phyloP scores from a whole-genome alignment of 2,797 vertebrate genomes.

The Clarias fuscus region DNA sequence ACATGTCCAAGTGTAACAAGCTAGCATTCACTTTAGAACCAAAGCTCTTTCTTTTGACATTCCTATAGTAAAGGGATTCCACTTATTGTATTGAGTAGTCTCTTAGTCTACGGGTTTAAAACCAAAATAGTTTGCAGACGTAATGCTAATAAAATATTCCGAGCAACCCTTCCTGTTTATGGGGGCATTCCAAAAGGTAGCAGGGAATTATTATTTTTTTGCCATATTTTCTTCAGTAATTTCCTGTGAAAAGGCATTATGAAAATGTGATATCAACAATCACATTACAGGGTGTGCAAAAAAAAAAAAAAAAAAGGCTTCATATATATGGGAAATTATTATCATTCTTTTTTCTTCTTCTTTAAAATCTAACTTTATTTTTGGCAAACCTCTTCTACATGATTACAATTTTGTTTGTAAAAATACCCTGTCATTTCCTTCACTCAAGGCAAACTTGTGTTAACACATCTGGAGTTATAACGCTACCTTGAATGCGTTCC shows the following conservation, averaged over 20 bases:
- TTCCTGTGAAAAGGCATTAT: neutral
- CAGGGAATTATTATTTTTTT: conserved; percentile 41
- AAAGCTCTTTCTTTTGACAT: neutral
- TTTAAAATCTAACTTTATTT: no score
- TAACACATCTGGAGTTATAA: no score
- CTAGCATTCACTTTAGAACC: neutral
- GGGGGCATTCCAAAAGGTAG: conserved; percentile 35
- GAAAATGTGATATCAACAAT: neutral
- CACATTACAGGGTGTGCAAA: neutral
- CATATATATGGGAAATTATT: no score
- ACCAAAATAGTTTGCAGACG: neutral
- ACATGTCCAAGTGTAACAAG: neutral
- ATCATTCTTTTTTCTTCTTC: no score
- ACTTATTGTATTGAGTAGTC: neutral
- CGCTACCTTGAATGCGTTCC: no score
- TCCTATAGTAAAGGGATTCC: neutral
- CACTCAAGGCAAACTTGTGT: no score
- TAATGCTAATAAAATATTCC: neutral
- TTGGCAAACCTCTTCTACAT: no score
- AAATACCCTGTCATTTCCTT: no score
- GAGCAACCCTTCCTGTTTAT: neutral
- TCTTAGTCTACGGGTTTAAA: neutral
- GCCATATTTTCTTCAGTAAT: conserved; percentile 5
- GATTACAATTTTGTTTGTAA: no score
- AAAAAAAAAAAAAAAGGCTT: no score